A percentile compares a stretch with the other conserved stretches of the same genome.
phyloP scores from a whole-genome alignment of 2,113 vertebrate genomes.

The Baryphthengus martii region DNA sequence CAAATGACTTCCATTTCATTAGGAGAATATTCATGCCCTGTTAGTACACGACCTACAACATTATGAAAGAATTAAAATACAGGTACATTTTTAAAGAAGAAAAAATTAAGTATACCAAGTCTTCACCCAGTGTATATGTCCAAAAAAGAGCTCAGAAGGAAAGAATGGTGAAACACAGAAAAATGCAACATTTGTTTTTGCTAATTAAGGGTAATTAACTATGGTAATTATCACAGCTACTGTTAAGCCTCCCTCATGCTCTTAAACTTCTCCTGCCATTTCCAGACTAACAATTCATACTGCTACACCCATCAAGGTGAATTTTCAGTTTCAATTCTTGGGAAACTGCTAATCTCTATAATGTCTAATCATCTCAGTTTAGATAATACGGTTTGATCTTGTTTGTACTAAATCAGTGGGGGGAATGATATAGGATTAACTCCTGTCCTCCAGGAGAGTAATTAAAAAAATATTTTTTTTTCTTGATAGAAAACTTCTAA shows the following conservation, averaged over 20 bases:
- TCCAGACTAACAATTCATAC: background rate
- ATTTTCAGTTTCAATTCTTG: background rate
- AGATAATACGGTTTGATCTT: background rate
- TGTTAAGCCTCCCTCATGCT: background rate
- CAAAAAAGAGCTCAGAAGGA: background rate
- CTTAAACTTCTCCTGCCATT: background rate
- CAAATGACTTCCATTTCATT: conserved; percentile 26
- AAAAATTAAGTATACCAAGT: background rate
- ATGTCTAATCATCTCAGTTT: background rate
- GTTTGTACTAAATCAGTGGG: background rate
- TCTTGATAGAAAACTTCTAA: background rate
- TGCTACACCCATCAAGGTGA: background rate
- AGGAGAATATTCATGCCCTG: background rate
- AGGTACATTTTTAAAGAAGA: background rate
- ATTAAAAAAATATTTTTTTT: background rate
- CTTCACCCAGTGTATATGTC: background rate
- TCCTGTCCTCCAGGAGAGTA: background rate
- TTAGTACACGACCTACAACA: background rate
- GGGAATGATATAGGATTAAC: background rate
- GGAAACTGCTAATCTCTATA: background rate
- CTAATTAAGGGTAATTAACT: background rate
- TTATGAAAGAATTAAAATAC: background rate
- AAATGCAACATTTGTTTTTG: background rate
- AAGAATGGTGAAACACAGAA: background rate
- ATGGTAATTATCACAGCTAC: background rate